These are phyloP conservation scores for Luidia sarsii DNA, from an alignment of 53 echinoderm and acorn worm genomes.

Conservation along the genomic window DNA sequence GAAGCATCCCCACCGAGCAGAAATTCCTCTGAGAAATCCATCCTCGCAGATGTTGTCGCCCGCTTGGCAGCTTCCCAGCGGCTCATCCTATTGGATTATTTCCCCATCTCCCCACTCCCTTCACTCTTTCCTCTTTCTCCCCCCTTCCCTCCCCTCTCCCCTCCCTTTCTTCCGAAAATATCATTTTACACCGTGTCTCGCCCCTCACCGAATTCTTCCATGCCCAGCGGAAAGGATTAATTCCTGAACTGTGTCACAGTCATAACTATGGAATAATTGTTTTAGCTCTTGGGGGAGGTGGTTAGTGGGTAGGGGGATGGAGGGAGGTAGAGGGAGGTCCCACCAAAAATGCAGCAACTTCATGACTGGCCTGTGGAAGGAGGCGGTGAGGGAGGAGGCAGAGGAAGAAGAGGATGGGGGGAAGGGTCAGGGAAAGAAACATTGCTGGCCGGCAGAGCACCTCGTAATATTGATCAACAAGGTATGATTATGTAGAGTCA, in stretches of 20 bases:
- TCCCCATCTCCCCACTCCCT: too few relatives aligned
- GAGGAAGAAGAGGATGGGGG: conserved; percentile 1
- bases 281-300: conserved; percentile 41
- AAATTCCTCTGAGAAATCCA: too few relatives aligned
- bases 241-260: conserved; percentile 41
- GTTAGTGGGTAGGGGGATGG: too few relatives aligned
- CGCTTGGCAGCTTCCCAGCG: too few relatives aligned
- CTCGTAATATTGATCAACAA: conserved; percentile 43
- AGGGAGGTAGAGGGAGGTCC: too few relatives aligned
- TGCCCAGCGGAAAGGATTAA: conserved; percentile 41
- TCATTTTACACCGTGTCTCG: not conserved
- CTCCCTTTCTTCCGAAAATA: not conserved
- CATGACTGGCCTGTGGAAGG: not conserved
- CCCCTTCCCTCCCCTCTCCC: not conserved
- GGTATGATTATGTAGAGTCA: conserved; percentile 44
- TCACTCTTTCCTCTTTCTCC: too few relatives aligned
- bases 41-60: too few relatives aligned
- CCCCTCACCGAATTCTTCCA: not conserved
- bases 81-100: too few relatives aligned
- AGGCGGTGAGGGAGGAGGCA: not conserved
- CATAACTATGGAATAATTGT: conserved; percentile 53
- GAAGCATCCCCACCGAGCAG: too few relatives aligned
- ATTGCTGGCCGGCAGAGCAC: not conserved
- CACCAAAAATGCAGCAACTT: conserved; percentile 21
- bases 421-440: too few relatives aligned